Percentiles rank a stretch among this genome's conserved stretches.
Conservation (phyloP, 2,113 vertebrate genomes). For the Hippotragus niger region DNA sequence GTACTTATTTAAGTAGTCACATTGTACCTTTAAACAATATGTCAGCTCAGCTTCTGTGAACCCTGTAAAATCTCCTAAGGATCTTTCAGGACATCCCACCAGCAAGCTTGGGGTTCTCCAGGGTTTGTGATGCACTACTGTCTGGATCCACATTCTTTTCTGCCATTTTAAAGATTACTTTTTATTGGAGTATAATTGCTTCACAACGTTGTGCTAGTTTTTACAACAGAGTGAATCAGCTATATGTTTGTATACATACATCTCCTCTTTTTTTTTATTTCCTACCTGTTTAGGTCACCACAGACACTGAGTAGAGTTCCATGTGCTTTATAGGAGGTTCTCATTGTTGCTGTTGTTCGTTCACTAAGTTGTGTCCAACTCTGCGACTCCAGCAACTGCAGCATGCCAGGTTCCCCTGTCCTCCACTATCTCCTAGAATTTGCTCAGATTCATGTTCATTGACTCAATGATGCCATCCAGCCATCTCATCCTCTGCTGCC, state of each 20-base stretch:
- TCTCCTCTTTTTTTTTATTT: not conserved
- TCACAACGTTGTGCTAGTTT: not conserved
- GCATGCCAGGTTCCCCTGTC: not conserved
- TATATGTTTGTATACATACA: not conserved
- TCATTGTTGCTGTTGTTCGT: not conserved
- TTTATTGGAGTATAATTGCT: not conserved
- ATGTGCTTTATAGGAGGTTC: not conserved
- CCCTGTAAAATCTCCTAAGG: not conserved
- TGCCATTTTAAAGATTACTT: not conserved
- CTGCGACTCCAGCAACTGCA: not conserved
- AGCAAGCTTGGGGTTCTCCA: not conserved
- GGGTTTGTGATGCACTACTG: not conserved
- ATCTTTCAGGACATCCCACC: not conserved
- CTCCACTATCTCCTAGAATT: not conserved
- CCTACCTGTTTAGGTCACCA: not conserved
- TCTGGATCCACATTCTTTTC: not conserved
- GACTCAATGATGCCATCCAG: not conserved
- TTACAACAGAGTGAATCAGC: not conserved
- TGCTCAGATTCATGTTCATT: not conserved
- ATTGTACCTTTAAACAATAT: not conserved
- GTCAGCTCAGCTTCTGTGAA: not conserved
- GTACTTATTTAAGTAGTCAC: not conserved
- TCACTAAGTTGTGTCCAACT: not conserved
- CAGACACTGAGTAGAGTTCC: not conserved
- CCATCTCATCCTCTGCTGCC: not conserved